These are phyloP conservation scores for Cynaeus angustus DNA, from an alignment of 2,888 invertebrate genomes.

Conservation along the genomic window DNA sequence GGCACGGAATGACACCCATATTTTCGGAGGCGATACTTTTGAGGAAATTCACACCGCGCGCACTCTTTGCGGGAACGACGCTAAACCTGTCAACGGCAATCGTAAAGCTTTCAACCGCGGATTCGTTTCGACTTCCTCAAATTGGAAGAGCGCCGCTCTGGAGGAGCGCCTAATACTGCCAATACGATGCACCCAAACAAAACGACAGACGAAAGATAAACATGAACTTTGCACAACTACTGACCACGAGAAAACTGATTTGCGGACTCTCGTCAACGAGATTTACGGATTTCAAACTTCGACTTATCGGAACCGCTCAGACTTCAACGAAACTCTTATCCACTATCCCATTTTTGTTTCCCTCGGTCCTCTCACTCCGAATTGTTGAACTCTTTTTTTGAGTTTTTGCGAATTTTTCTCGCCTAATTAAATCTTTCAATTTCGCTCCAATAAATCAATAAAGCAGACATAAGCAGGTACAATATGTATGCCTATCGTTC, in stretches of 20 bases:
- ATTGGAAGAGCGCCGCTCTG: conserved; percentile 54
- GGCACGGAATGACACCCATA: conserved; percentile 28
- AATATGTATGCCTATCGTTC: conserved; percentile 41
- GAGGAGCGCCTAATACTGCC: neutral
- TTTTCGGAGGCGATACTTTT: conserved; percentile 23
- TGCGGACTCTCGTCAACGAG: no score
- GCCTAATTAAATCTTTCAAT: conserved; percentile 54
- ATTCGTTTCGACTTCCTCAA: conserved; percentile 68
- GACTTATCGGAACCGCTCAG: no score
- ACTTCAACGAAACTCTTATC: no score
- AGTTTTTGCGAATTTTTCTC: no score
- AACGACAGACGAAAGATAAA: no score
- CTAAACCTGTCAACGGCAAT: conserved; percentile 71
- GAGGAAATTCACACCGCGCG: conserved; percentile 42
- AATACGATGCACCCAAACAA: neutral
- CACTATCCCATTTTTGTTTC: no score
- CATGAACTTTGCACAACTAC: no score
- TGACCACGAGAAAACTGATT: no score
- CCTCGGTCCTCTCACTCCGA: no score
- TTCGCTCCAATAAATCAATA: conserved; percentile 54
- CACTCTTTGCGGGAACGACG: conserved; percentile 55
- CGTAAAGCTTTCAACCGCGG: conserved; percentile 71
- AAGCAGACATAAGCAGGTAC: conserved; percentile 52
- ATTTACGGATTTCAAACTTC: no score
- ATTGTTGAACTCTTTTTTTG: no score